Percentiles rank a stretch among this genome's conserved stretches.
Conservation (phyloP, 2,113 vertebrate genomes). For the Macquaria australasica region DNA sequence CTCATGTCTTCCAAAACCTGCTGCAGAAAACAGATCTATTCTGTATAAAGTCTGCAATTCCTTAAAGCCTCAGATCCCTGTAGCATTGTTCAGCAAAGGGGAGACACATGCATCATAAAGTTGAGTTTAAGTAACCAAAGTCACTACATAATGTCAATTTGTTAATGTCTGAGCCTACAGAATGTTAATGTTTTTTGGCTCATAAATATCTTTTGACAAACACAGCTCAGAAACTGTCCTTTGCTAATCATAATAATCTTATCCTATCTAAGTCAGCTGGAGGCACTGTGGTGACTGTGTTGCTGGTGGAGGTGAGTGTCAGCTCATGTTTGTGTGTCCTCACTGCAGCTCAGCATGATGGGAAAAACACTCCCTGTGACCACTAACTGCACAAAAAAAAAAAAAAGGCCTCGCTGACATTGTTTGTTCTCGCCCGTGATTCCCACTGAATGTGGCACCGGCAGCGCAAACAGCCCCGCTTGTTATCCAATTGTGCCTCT, state of each 20-base stretch:
- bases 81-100: no score
- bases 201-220: neutral
- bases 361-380: constrained; percentile 59
- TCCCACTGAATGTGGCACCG: constrained; percentile 54
- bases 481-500: constrained; percentile 72
- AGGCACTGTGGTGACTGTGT: neutral
- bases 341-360: constrained; percentile 58
- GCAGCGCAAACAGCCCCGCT: constrained; percentile 60
- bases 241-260: neutral
- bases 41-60: neutral
- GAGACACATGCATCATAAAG: no score
- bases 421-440: constrained; percentile 53
- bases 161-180: no score
- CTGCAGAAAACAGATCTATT: neutral
- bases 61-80: neutral
- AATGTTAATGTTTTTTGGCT: no score
- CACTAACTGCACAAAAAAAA: constrained; percentile 50
- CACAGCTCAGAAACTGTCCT: neutral
- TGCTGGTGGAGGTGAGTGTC: constrained; percentile 19
- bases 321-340: constrained; percentile 44
- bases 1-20: neutral
- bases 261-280: neutral
- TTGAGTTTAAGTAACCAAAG: no score
- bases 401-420: constrained; percentile 23
- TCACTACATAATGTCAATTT: no score